Evolutionary conservation across 2,888 invertebrate species (phyloP).

Genomic region (Noctua pronuba): DNA sequence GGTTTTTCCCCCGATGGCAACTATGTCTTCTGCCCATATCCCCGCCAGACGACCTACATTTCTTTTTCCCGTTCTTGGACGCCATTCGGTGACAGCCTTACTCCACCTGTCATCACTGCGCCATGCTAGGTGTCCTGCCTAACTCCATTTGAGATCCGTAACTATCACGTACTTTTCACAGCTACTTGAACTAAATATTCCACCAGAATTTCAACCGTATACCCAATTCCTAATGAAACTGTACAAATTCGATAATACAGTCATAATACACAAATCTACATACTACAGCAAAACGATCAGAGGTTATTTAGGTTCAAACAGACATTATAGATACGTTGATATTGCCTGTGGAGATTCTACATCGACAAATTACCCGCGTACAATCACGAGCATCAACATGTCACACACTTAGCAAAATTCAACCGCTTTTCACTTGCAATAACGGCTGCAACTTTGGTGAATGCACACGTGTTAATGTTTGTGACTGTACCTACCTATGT

Average conservation of each 20-base stretch:
- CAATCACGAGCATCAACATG: conserved; percentile 20
- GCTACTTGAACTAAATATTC: neutral
- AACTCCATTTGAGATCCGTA: too few relatives aligned
- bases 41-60: too few relatives aligned
- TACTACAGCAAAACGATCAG: conserved; percentile 1
- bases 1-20: too few relatives aligned
- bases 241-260: neutral
- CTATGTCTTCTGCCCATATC: too few relatives aligned
- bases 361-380: conserved; percentile 40
- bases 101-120: too few relatives aligned
- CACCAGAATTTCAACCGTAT: neutral
- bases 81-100: too few relatives aligned
- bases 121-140: too few relatives aligned
- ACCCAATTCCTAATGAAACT: neutral
- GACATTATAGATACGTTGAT: conserved; percentile 23
- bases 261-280: conserved; percentile 12
- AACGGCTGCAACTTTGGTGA: neutral
- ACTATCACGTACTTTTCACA: neutral
- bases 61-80: too few relatives aligned
- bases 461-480: neutral
- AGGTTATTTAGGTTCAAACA: conserved; percentile 35
- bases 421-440: neutral
- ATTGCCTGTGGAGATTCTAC: conserved; percentile 17
- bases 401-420: conserved; percentile 5
- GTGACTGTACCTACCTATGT: neutral